Evolutionary conservation across 2,113 vertebrate species (phyloP).

Genomic region (Barbus barbus): DNA sequence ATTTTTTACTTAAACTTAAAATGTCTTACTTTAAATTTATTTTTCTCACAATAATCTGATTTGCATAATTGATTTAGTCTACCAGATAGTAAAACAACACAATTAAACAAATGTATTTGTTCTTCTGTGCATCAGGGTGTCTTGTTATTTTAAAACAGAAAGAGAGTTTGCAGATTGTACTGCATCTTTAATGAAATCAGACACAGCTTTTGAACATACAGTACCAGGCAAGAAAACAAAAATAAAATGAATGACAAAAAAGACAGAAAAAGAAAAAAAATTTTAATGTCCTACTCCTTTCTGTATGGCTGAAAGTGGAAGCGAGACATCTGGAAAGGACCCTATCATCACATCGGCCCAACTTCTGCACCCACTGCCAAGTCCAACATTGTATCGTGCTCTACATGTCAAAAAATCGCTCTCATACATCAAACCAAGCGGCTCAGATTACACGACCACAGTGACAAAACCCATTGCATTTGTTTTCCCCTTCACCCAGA

Average conservation of each 20-base stretch:
- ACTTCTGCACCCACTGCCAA: constrained; percentile 49
- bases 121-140: background rate
- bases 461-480: constrained; percentile 29
- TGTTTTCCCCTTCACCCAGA: background rate
- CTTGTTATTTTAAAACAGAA: background rate
- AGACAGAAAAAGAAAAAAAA: too few species aligned
- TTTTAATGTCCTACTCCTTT: background rate
- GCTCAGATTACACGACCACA: constrained; percentile 28
- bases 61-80: too few species aligned
- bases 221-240: constrained; percentile 29
- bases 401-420: constrained; percentile 20
- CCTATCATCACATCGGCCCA: constrained; percentile 27
- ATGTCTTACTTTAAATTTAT: too few species aligned
- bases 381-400: constrained; percentile 52
- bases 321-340: constrained; percentile 36
- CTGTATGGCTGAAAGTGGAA: background rate
- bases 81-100: too few species aligned
- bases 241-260: background rate
- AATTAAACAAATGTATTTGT: background rate
- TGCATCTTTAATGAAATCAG: background rate
- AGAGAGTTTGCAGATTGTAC: background rate
- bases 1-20: too few species aligned
- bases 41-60: too few species aligned
- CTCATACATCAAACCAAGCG: constrained; percentile 25
- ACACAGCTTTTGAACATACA: constrained; percentile 5